Base-by-base conservation (phyloP, 53 echinoderm and acorn worm genomes). In the Mesocentrotus franciscanus region DNA sequence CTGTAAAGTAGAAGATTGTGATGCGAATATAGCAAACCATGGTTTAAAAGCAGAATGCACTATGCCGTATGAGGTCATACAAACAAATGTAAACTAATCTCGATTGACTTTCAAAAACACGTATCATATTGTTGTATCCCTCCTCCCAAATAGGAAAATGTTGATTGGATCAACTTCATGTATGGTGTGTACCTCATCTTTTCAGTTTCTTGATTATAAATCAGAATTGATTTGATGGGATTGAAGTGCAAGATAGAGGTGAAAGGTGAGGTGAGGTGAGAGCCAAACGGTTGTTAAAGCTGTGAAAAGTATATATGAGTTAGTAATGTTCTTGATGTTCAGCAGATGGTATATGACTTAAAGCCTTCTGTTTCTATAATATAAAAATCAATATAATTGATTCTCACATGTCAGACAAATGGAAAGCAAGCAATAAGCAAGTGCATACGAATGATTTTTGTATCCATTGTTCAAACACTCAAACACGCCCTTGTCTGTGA, bases 401-500 rank as follows among this genome's bases (percentile, higher is more conserved):
- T 87, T 87, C 87, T 87, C 12, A 5, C 29, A 10, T 87, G 87
- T 87, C 87, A 27, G 57, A 87, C 15, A 27, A 12, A n/a, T 58
- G 27, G n/a, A 87, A 87, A 58, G 58, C 87, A 12, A 29, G 57
- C 12, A 27, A 27, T 26, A 5, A 13, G 56, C 16, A 22, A 84
- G 84, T 84, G 84, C n/a, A 84, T 29, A 13, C 57, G 29, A 87
- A 26, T 87, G 87, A 87, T 87, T 87, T 56, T 22, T 4, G 22
- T 85, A 8, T 85, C 56, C 20, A 85, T 22, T 85, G 85, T 85
- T 49, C 85, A 85, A 85, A 85, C 55, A 85, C 34, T 78, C 10
- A 30, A 76, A 76, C 30, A 76, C 30, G 30, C 10, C 76, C 76
- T 76, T 76, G 76, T 76, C 76, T 76, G 76, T 76, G 27, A 30